phyloP scores from a whole-genome alignment of 2,113 vertebrate species.

The Chinchilla lanigera region DNA sequence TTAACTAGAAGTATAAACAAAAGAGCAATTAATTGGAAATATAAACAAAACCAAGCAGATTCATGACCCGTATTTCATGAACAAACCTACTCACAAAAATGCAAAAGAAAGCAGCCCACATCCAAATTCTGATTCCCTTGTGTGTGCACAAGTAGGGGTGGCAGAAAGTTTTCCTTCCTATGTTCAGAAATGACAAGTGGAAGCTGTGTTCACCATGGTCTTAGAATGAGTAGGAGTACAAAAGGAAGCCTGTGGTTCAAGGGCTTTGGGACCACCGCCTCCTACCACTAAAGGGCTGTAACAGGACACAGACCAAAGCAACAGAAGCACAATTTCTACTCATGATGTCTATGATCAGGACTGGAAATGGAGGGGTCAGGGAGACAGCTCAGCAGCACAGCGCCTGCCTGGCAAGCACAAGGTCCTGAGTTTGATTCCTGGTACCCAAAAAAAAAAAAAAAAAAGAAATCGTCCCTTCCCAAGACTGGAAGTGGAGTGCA shows the following conservation, averaged over 20 bases:
- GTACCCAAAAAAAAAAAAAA: too few relatives aligned
- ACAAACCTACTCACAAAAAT: conserved; percentile 5
- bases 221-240: not conserved
- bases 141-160: not conserved
- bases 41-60: not conserved
- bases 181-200: not conserved
- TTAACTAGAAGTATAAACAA: not conserved
- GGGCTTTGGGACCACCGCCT: not conserved
- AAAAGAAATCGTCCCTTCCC: too few relatives aligned
- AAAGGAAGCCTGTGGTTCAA: not conserved
- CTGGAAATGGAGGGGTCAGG: not conserved
- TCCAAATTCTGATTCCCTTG: not conserved
- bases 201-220: not conserved
- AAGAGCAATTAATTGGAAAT: not conserved
- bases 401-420: too few relatives aligned
- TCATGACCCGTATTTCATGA: not conserved
- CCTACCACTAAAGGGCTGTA: not conserved
- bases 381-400: too few relatives aligned
- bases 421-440: too few relatives aligned
- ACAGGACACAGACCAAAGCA: not conserved
- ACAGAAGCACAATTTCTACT: not conserved
- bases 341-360: not conserved
- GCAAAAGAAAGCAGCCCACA: not conserved
- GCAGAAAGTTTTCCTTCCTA: not conserved
- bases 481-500: not conserved